These are phyloP conservation scores for Brachionus rubens DNA, from an alignment of 1,140 invertebrate species.

Conservation along the genomic window DNA sequence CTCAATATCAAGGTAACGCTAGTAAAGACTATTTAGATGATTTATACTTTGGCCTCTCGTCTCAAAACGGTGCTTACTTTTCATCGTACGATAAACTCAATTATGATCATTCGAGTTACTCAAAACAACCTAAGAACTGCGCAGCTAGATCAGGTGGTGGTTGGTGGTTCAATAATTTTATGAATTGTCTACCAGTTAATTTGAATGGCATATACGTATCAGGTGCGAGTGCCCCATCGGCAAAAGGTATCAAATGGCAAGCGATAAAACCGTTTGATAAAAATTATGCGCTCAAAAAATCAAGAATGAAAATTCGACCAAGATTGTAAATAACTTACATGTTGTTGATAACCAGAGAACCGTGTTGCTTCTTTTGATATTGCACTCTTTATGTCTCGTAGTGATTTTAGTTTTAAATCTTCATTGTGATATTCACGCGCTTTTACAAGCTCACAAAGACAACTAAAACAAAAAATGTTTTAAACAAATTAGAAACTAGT, in stretches of 20 bases:
- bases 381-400: constrained; percentile 52
- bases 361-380: constrained; percentile 52
- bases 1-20: background rate
- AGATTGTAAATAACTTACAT: constrained; percentile 50
- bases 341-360: constrained; percentile 54
- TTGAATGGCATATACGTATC: constrained; percentile 42
- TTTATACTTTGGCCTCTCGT: constrained; percentile 9
- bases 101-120: background rate
- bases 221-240: constrained; percentile 28
- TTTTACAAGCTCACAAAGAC: constrained; percentile 48
- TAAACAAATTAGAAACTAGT: background rate
- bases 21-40: constrained; percentile 27
- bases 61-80: constrained; percentile 38
- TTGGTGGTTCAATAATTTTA: constrained; percentile 38
- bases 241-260: constrained; percentile 44
- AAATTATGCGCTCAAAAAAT: constrained; percentile 42
- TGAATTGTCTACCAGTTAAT: constrained; percentile 31
- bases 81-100: constrained; percentile 40
- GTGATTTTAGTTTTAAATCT: constrained; percentile 49
- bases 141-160: constrained; percentile 38
- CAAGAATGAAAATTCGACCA: constrained; percentile 43
- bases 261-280: constrained; percentile 9
- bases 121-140: background rate
- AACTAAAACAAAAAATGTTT: constrained; percentile 17
- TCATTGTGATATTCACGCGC: constrained; percentile 47